phyloP scores from a whole-genome alignment of 2,888 invertebrate genomes.

The Atethmia centrago region DNA sequence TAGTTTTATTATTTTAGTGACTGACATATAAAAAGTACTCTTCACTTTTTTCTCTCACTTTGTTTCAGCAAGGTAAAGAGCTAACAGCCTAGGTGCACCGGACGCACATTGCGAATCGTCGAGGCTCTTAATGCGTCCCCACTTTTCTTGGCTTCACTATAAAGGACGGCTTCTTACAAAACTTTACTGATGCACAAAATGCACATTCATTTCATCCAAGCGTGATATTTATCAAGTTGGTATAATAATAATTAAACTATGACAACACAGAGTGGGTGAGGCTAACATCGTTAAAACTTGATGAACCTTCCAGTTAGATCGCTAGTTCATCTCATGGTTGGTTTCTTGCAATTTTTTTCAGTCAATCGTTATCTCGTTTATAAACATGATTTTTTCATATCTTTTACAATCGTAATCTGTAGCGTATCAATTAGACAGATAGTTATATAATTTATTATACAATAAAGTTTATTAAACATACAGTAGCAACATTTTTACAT shows the following conservation, averaged over 20 bases:
- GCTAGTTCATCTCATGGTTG: constrained; percentile 32
- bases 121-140: neutral
- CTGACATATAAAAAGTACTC: neutral
- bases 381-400: no score
- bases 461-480: no score
- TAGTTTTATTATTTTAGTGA: neutral
- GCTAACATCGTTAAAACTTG: constrained; percentile 58
- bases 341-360: no score
- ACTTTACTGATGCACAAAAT: constrained; percentile 8
- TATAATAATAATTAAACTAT: constrained; percentile 43
- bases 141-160: neutral
- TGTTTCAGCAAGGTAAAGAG: neutral
- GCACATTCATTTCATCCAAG: constrained; percentile 10
- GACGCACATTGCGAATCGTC: neutral
- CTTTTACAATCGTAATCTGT: no score
- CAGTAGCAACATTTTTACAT: no score
- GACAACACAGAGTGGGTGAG: constrained; percentile 40
- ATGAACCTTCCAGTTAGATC: constrained; percentile 29
- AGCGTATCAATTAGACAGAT: no score
- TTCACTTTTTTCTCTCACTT: neutral
- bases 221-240: constrained; percentile 30
- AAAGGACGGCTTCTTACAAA: neutral
- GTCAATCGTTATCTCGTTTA: no score
- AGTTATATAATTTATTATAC: no score
- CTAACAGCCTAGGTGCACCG: neutral